These are phyloP conservation scores for Brachyptera putata DNA, from an alignment of 2,888 invertebrate genomes.

Conservation along the genomic window DNA sequence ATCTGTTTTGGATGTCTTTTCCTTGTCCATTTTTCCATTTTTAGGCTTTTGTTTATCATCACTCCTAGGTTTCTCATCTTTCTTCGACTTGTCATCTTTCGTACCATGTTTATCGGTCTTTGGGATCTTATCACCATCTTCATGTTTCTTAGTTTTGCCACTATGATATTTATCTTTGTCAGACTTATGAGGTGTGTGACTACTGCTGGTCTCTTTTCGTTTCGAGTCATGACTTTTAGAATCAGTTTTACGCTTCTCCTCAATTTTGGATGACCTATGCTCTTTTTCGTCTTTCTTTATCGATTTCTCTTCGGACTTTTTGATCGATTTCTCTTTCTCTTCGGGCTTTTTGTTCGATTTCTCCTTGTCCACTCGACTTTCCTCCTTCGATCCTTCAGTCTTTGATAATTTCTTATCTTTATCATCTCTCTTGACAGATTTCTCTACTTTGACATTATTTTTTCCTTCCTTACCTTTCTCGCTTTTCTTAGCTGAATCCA, in stretches of 20 bases:
- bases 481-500: too few relatives aligned
- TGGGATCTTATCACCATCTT: slow-evolving; percentile 42
- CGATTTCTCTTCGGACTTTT: slow-evolving; percentile 23
- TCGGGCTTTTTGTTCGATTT: not conserved
- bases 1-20: slow-evolving; percentile 4
- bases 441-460: not conserved
- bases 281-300: slow-evolving; percentile 29
- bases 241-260: slow-evolving; percentile 14
- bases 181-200: not conserved
- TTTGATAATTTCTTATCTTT: not conserved
- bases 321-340: slow-evolving; percentile 31
- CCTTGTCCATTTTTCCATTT: not conserved
- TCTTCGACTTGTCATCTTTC: slow-evolving; percentile 1
- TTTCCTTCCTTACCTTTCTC: not conserved
- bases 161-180: slow-evolving; percentile 21
- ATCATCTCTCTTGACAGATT: not conserved
- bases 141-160: slow-evolving; percentile 15
- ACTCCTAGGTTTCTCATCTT: slow-evolving; percentile 26
- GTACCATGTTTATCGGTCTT: not conserved
- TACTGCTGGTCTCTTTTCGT: not conserved
- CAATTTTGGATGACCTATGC: slow-evolving; percentile 19
- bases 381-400: not conserved
- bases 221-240: not conserved
- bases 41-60: slow-evolving; percentile 34
- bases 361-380: not conserved